Percentiles rank a stretch among this genome's conserved stretches.
These are phyloP conservation scores for Anastrepha ludens DNA, from an alignment of 1,140 invertebrate species.

Conservation along the genomic window DNA sequence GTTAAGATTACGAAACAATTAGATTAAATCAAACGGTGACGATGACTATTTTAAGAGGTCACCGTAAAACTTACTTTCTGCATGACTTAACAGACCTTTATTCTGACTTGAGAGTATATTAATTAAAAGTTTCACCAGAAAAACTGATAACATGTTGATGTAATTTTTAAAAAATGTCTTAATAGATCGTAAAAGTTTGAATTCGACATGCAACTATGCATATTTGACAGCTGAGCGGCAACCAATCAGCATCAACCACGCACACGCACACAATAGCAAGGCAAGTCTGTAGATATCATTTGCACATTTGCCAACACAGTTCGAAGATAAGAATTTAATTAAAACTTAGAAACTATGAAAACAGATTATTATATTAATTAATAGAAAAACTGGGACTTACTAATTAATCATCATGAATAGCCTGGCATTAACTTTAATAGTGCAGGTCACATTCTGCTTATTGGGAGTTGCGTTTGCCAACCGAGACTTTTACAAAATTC, in stretches of 20 bases:
- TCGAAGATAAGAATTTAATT: neutral
- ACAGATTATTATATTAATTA: neutral
- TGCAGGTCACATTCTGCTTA: conserved; percentile 65
- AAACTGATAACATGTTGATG: no score
- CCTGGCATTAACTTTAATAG: conserved; percentile 62
- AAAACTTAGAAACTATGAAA: conserved; percentile 3
- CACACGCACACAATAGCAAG: conserved; percentile 17
- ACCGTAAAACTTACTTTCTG: no score
- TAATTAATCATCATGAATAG: conserved; percentile 61
- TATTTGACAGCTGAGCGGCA: conserved; percentile 10
- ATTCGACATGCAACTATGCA: neutral
- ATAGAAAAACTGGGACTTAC: neutral
- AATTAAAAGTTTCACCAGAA: no score
- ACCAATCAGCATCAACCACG: conserved; percentile 49
- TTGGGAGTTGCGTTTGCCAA: conserved; percentile 75
- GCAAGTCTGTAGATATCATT: neutral
- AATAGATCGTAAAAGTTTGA: no score
- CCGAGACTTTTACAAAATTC: conserved; percentile 97
- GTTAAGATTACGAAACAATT: no score
- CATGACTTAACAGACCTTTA: no score
- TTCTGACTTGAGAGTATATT: no score
- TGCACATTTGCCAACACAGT: conserved; percentile 25
- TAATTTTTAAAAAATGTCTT: no score
- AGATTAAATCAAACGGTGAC: no score
- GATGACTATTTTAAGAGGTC: no score